These are phyloP conservation scores for Oxystoma pomonae DNA, from an alignment of 2,888 invertebrate species.

Conservation along the genomic window DNA sequence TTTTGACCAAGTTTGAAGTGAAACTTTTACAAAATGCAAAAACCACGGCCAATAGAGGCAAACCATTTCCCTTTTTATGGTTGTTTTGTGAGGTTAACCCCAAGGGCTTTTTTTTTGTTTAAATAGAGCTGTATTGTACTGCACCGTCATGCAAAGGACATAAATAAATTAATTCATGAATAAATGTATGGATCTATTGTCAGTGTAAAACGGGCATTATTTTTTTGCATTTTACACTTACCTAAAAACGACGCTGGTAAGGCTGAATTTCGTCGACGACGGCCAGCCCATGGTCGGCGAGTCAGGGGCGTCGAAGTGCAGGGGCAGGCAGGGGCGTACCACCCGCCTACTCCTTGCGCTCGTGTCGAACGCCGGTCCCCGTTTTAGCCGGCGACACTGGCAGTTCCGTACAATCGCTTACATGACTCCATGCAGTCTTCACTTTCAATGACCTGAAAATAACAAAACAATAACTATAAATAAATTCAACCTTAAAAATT, in stretches of 20 bases:
- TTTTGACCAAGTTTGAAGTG: no score
- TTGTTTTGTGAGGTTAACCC: no score
- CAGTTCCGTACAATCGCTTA: not conserved
- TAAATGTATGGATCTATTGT: no score
- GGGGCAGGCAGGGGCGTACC: not conserved
- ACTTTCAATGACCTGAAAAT: not conserved
- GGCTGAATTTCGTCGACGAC: slow-evolving; percentile 9
- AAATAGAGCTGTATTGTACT: not conserved
- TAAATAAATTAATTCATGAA: no score
- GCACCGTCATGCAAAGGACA: no score
- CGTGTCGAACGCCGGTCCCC: not conserved
- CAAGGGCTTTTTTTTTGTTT: no score
- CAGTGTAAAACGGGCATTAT: not conserved
- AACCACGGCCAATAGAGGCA: not conserved
- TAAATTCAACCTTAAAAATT: no score
- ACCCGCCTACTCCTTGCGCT: not conserved
- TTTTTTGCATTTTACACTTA: slow-evolving; percentile 4
- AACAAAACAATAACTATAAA: not conserved
- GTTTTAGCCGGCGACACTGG: not conserved
- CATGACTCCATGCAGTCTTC: not conserved
- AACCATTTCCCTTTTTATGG: not conserved
- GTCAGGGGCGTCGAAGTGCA: not conserved
- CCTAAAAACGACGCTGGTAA: slow-evolving; percentile 22
- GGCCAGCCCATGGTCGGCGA: slow-evolving; percentile 2
- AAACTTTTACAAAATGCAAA: no score